phyloP scores from a whole-genome alignment of 2,113 vertebrate genomes.

The Amazona guildingii region DNA sequence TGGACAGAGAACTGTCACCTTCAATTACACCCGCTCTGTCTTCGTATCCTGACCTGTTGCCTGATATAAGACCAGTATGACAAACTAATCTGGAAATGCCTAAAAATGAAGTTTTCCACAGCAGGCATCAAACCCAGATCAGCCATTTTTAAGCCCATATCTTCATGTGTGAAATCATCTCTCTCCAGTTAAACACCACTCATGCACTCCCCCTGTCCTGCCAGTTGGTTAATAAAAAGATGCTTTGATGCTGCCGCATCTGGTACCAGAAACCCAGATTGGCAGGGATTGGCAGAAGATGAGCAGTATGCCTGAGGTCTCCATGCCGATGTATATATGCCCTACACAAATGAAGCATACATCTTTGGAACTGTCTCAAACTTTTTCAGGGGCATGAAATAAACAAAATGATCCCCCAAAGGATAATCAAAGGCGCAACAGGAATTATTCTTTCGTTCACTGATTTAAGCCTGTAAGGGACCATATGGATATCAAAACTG shows the following conservation, averaged over 20 bases:
- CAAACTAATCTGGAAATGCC: not conserved
- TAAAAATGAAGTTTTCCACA: not conserved
- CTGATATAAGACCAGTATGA: not conserved
- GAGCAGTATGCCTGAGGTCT: no score
- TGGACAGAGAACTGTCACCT: not conserved
- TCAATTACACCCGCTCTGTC: not conserved
- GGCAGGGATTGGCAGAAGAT: not conserved
- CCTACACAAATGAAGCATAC: not conserved
- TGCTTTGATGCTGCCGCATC: not conserved
- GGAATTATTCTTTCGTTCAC: not conserved
- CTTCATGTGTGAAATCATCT: not conserved
- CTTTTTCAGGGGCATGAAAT: not conserved
- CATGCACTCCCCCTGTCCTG: not conserved
- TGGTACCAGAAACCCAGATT: not conserved
- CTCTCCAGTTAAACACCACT: not conserved
- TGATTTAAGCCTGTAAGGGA: not conserved
- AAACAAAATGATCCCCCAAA: not conserved
- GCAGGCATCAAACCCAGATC: not conserved
- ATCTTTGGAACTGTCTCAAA: not conserved
- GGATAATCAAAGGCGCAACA: not conserved
- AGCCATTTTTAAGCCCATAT: not conserved
- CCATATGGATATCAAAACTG: not conserved
- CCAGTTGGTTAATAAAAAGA: not conserved
- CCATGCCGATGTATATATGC: not conserved
- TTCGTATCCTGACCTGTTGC: not conserved